phyloP scores from a whole-genome alignment of 1,140 invertebrate species.

The Brachionus rubens region DNA sequence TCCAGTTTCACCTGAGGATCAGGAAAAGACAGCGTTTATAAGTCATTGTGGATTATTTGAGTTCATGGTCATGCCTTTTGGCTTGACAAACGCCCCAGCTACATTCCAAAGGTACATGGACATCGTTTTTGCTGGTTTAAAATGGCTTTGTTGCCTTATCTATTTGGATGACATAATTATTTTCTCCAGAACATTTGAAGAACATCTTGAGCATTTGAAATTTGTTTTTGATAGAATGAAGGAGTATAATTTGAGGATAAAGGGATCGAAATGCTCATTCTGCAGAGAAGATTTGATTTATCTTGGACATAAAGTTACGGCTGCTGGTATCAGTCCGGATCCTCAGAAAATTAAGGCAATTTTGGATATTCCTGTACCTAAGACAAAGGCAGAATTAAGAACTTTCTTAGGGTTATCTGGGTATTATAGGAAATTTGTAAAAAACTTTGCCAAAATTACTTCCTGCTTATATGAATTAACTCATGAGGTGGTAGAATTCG shows the following conservation, averaged over 20 bases:
- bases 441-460: too few species aligned
- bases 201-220: not conserved
- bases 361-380: not conserved
- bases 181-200: not conserved
- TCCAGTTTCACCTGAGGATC: too few species aligned
- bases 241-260: constrained; percentile 57
- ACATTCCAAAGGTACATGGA: too few species aligned
- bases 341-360: not conserved
- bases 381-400: not conserved
- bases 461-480: too few species aligned
- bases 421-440: constrained; percentile 52
- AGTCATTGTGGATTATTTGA: too few species aligned
- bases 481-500: too few species aligned
- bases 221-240: not conserved
- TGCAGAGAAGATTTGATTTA: constrained; percentile 53
- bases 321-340: constrained; percentile 41
- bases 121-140: too few species aligned
- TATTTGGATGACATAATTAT: constrained; percentile 30
- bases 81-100: too few species aligned
- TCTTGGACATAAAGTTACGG: constrained; percentile 53
- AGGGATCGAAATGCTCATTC: constrained; percentile 59
- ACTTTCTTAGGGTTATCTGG: not conserved
- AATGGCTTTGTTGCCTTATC: not conserved
- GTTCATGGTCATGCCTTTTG: too few species aligned
- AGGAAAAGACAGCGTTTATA: too few species aligned